phyloP scores from a whole-genome alignment of 2,888 invertebrate genomes.

The Zaprionus obscuricornis region DNA sequence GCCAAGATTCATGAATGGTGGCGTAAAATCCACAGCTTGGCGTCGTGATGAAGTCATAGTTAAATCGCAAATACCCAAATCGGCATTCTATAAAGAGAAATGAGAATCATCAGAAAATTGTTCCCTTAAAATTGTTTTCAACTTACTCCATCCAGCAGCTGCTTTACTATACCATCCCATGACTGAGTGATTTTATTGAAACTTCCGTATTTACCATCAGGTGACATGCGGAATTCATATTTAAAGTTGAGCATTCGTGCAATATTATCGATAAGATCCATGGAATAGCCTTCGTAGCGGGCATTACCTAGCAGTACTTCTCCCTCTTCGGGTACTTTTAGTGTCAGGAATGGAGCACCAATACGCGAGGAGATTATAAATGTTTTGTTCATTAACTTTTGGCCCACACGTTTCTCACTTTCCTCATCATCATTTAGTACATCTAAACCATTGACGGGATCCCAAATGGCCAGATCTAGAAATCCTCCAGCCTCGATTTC shows the following conservation, averaged over 20 bases:
- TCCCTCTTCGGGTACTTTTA: conserved; percentile 85
- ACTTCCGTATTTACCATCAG: conserved; percentile 89
- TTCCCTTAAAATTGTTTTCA: neutral
- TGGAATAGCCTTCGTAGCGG: conserved; percentile 93
- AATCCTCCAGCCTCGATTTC: conserved; percentile 86
- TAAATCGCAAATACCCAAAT: conserved; percentile 97
- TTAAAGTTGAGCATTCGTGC: conserved; percentile 88
- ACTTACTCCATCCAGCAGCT: conserved; percentile 89
- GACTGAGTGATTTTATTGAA: conserved; percentile 87
- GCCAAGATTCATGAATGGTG: conserved; percentile 98
- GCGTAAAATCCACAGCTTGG: conserved; percentile 95
- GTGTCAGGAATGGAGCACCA: conserved; percentile 89
- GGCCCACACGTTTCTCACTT: conserved; percentile 85
- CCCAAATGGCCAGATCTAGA: conserved; percentile 84
- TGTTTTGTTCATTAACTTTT: conserved; percentile 86
- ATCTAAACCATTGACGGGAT: conserved; percentile 81
- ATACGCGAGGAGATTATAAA: conserved; percentile 89
- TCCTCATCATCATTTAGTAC: conserved; percentile 85
- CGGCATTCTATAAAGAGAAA: conserved; percentile 89
- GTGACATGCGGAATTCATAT: conserved; percentile 89
- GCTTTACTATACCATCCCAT: conserved; percentile 91
- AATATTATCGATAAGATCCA: conserved; percentile 94
- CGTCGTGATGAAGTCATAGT: conserved; percentile 97
- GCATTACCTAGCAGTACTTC: conserved; percentile 88
- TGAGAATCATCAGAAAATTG: neutral